Conservation (phyloP, 1,140 invertebrate species). For the Drosophila kurseongensis region DNA sequence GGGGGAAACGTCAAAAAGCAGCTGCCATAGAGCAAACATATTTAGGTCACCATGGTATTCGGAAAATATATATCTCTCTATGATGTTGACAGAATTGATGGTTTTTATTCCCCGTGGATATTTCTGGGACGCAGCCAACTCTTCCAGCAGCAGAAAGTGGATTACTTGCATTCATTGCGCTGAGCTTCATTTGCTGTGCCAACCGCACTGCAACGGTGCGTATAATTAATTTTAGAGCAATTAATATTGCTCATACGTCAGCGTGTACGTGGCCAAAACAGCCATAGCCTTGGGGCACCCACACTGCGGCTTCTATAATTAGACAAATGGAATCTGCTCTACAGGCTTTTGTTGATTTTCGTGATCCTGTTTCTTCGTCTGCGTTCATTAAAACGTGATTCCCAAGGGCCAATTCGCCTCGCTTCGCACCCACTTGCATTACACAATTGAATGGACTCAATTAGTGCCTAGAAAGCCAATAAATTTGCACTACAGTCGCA, state of each 20-base stretch:
- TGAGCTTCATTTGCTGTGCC: conserved; percentile 27
- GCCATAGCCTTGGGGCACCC: conserved; percentile 14
- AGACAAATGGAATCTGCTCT: conserved; percentile 47
- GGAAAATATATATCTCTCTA: background rate
- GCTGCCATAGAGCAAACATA: conserved; percentile 32
- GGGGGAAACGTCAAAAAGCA: conserved; percentile 48
- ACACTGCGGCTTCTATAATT: conserved; percentile 43
- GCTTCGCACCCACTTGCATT: conserved; percentile 31
- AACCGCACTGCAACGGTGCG: conserved; percentile 54
- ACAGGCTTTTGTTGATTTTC: conserved; percentile 12
- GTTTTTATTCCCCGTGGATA: background rate
- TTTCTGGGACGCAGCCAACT: conserved; percentile 1
- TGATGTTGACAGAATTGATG: conserved; percentile 7
- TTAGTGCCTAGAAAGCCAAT: conserved; percentile 33
- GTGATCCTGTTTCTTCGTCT: background rate
- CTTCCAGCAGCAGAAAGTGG: conserved; percentile 10
- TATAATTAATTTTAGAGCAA: conserved; percentile 73
- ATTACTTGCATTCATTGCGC: conserved; percentile 29
- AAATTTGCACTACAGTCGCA: conserved; percentile 34
- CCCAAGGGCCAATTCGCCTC: conserved; percentile 2
- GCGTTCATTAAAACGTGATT: background rate
- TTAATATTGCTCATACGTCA: conserved; percentile 69
- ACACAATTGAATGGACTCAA: conserved; percentile 49
- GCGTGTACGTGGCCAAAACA: conserved; percentile 22
- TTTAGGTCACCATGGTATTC: conserved; percentile 39